phyloP scores from a whole-genome alignment of 2,113 vertebrate species.

The Nannospalax galili region DNA sequence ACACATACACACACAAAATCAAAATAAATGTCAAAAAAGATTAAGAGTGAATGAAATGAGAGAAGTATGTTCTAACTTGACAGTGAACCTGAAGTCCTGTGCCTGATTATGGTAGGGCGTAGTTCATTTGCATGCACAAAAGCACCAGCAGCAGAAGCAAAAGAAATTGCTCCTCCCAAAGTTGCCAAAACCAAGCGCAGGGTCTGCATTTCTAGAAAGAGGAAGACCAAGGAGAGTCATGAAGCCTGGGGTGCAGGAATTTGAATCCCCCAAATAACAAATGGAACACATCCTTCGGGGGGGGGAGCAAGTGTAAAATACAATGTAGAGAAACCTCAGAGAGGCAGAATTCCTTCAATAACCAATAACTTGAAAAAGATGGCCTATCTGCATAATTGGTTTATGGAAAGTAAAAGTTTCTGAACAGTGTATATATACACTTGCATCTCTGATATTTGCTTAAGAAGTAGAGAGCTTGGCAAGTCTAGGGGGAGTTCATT shows the following conservation, averaged over 20 bases:
- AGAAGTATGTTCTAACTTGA: neutral
- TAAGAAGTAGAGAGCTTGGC: neutral
- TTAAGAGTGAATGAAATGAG: neutral
- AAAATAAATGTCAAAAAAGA: neutral
- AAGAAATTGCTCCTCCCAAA: neutral
- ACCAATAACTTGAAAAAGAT: neutral
- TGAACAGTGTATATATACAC: too few relatives aligned
- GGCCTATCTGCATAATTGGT: neutral
- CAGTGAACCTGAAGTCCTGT: neutral
- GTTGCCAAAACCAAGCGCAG: neutral
- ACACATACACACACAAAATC: neutral
- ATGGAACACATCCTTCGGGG: neutral
- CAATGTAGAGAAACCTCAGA: neutral
- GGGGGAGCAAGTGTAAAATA: neutral
- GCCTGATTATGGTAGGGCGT: slow-evolving; percentile 1
- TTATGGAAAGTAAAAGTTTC: neutral
- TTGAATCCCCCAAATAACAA: neutral
- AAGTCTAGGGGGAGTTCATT: neutral
- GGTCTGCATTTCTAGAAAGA: slow-evolving; percentile 43
- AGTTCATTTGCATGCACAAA: neutral
- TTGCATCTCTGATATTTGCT: neutral
- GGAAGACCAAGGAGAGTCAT: neutral
- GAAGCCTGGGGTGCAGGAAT: neutral
- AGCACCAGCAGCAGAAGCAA: fast-evolving
- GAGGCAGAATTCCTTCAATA: neutral